These are phyloP conservation scores for Acronicta leporina DNA, from an alignment of 2,888 invertebrate genomes.

Conservation along the genomic window DNA sequence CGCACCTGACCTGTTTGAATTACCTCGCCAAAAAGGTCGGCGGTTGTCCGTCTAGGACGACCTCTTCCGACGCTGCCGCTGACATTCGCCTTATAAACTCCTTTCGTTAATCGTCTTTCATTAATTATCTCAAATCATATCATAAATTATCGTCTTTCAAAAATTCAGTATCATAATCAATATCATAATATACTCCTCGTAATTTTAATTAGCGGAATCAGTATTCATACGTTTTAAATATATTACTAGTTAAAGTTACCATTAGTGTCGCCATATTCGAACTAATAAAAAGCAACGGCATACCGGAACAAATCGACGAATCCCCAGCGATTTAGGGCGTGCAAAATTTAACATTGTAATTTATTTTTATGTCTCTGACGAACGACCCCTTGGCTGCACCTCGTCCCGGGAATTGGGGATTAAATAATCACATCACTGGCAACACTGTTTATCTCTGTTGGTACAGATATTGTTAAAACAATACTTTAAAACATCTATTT, in stretches of 20 bases:
- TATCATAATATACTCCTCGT: not conserved
- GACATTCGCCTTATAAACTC: too few species aligned
- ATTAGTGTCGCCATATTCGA: slow-evolving; percentile 69
- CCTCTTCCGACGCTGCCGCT: too few species aligned
- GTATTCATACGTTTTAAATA: slow-evolving; percentile 44
- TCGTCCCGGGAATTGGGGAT: slow-evolving; percentile 73
- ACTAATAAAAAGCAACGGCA: slow-evolving; percentile 79
- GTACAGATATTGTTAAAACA: slow-evolving; percentile 56
- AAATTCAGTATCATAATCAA: too few species aligned
- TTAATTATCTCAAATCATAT: too few species aligned
- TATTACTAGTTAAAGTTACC: slow-evolving; percentile 55
- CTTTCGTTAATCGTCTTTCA: too few species aligned
- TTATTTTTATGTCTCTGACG: slow-evolving; percentile 84
- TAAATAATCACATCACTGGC: slow-evolving; percentile 78
- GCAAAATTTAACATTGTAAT: slow-evolving; percentile 87
- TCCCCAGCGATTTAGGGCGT: slow-evolving; percentile 81
- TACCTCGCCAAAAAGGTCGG: too few species aligned
- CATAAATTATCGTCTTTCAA: too few species aligned
- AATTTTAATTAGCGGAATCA: not conserved
- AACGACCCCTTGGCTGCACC: slow-evolving; percentile 68
- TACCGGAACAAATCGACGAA: slow-evolving; percentile 80
- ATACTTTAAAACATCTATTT: slow-evolving; percentile 31
- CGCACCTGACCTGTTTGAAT: too few species aligned
- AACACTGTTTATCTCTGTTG: slow-evolving; percentile 73
- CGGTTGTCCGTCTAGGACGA: too few species aligned